phyloP scores from a whole-genome alignment of 2,113 vertebrate genomes.

The Tenrec ecaudatus region DNA sequence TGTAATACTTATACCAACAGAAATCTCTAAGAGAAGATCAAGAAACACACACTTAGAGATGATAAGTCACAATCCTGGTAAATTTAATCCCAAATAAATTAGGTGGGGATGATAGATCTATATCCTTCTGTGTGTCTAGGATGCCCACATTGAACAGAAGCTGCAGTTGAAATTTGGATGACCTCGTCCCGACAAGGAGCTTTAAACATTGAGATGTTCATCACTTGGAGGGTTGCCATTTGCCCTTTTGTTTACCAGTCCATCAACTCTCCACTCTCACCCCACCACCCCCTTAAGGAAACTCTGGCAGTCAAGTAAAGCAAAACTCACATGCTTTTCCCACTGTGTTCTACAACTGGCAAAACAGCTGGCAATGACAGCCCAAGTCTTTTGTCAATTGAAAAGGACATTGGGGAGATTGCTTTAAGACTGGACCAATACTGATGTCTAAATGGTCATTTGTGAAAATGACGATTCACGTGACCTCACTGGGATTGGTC shows the following conservation, averaged over 20 bases:
- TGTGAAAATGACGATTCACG: background rate
- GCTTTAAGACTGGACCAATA: background rate
- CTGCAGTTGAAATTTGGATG: constrained; percentile 29
- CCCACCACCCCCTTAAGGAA: background rate
- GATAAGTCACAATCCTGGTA: constrained; percentile 26
- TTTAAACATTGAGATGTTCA: constrained; percentile 4
- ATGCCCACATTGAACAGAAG: constrained; percentile 43
- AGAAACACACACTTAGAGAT: constrained; percentile 31
- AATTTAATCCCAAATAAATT: background rate
- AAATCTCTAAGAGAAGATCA: constrained; percentile 29
- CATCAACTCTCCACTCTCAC: background rate
- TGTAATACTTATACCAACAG: background rate
- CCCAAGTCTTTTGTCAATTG: too few species aligned
- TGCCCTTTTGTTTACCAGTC: constrained; percentile 30
- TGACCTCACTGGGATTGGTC: background rate
- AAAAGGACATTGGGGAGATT: too few species aligned
- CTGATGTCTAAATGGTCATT: background rate
- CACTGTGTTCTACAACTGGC: background rate
- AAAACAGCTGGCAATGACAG: background rate
- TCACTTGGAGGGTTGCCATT: background rate
- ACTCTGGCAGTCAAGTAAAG: background rate
- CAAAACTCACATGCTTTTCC: background rate
- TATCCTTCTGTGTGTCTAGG: background rate
- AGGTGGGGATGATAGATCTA: too few species aligned
- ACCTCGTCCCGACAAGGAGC: background rate